phyloP scores from a whole-genome alignment of 64 coral and sea anemone species.

The Catalaphyllia jardinei region DNA sequence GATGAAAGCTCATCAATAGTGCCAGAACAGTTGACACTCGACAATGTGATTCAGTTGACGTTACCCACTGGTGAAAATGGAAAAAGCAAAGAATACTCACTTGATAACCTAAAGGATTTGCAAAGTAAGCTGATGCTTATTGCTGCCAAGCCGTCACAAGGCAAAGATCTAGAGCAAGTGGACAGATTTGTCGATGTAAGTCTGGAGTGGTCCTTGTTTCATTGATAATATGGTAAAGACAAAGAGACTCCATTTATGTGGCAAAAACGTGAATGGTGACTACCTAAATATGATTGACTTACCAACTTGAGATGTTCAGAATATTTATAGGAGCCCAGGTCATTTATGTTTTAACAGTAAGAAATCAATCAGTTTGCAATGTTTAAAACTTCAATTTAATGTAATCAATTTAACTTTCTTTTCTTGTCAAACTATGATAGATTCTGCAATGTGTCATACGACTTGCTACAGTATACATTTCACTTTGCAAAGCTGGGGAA shows the following conservation, averaged over 20 bases:
- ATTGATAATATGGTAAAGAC: not conserved
- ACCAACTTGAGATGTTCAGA: no score
- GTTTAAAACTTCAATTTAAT: no score
- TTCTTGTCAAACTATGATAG: not conserved
- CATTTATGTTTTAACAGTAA: no score
- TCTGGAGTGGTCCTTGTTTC: not conserved
- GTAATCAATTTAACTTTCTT: not conserved
- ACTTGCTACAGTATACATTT: conserved; percentile 60
- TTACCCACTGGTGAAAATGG: not conserved
- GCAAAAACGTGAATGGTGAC: no score
- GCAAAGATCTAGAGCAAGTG: conserved; percentile 45
- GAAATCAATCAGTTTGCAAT: no score
- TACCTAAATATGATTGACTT: no score
- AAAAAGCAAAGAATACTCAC: conserved; percentile 7
- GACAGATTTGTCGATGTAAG: conserved; percentile 64
- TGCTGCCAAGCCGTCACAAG: conserved; percentile 59
- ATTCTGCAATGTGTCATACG: conserved; percentile 53
- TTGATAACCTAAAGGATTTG: conserved; percentile 55
- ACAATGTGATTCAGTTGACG: not conserved
- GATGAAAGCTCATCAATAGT: not conserved
- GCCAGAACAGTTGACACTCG: not conserved
- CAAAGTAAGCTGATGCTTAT: conserved; percentile 75
- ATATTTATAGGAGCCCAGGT: no score
- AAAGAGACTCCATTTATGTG: no score
- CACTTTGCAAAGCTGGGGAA: conserved; percentile 72